Base-by-base conservation (phyloP, 2,888 invertebrate genomes). In the Melanostoma scalare region DNA sequence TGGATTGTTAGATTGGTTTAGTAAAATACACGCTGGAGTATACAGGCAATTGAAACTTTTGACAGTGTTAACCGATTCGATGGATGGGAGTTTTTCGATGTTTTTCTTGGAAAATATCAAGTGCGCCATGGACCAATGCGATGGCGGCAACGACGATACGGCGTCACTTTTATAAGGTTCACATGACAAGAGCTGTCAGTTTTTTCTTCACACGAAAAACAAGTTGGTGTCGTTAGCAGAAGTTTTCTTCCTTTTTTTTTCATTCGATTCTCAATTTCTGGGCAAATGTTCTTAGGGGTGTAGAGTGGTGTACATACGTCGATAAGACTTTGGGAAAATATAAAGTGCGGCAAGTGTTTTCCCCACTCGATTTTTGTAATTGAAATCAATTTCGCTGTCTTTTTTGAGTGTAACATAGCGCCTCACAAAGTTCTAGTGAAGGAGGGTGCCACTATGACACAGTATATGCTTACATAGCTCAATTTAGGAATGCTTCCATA, bases 1-100 rank as follows among this genome's bases (percentile, higher is more conserved):
- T 73, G 78, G 55, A 50, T 53, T 72, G 58, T 72, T 72, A 58
- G 65, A 73, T 79, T 79, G 78, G 61, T 67, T 73, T 73, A 36
- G 9, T 8, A 40, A 40, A 55, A 55, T 2, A 30, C 30, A 48
- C 48, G 20, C 38, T 44, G 6, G 35, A 58, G 40, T 36, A 48
- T 48, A 10, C 20, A 48, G 31, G 31, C 6, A n/a, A n/a, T 53
- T 10, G 5, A 67, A 67, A 52, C 6, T 33, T 61, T 74, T 56
- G 38, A 42, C 8, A 31, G 31, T 52, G 10, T 60, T 52, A 35
- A 10, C 42, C 36, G 42, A 5, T 8, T n/a, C 30, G 38, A 31
- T 42, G 3, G 42, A n/a, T 8, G 31, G 33, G 1, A 40, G 31
- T n/a, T 44, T 42, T 58, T 50, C 33, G 60, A 20, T 20, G 46